Base-by-base conservation (phyloP, 2,113 vertebrate genomes). In the Amphiprion percula region DNA sequence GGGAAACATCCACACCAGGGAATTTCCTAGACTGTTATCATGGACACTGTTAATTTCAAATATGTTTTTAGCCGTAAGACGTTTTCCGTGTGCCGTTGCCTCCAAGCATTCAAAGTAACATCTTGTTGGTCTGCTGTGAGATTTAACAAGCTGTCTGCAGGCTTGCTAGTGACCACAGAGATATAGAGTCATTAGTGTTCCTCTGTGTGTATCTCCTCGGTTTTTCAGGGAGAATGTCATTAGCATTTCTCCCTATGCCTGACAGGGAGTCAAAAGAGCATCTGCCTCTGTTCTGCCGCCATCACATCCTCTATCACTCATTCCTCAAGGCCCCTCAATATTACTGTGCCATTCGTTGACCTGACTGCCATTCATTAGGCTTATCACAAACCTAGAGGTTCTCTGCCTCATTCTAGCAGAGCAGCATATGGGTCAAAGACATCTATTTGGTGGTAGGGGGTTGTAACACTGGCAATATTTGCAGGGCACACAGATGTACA, bases 211-310 rank as follows among this genome's bases (percentile, higher is more conserved):
- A 71, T 83, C 37, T 78, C 77, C 78, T 87, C 78, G 65, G 74
- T 68, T 82, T 83, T 87, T 74, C 24, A 68, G 84, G 85, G 74
- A 79, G 56, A 83, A 84, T 26, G 67, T 74, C 84, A 89, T 90
- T 91, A 90, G 71, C 82, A 83, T 87, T 49, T 77, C 77, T 83
- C 59, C 63, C 74, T 84, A 53, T 41, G 66, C 75, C 84, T 77
- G 81, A 86, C 68, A 80, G 67, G 65, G 62, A 90, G 86, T 89
- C 80, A 87, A 83, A 79, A 68, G 80, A 90, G 77, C 84, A 73
- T 88, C 83, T 87, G 83, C 74, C 63, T 82, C 44, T 81, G 61
- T 85, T 82, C 61, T 80, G 72, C 63, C 44, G 26, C 24, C 58
- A 73, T 89, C 83, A 75, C 72, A 33, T 78, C 63, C 80, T 78